Percentiles rank a stretch among this genome's conserved stretches.
Conservation (phyloP, 2,113 vertebrate species). For the Chaenogobius annularis region DNA sequence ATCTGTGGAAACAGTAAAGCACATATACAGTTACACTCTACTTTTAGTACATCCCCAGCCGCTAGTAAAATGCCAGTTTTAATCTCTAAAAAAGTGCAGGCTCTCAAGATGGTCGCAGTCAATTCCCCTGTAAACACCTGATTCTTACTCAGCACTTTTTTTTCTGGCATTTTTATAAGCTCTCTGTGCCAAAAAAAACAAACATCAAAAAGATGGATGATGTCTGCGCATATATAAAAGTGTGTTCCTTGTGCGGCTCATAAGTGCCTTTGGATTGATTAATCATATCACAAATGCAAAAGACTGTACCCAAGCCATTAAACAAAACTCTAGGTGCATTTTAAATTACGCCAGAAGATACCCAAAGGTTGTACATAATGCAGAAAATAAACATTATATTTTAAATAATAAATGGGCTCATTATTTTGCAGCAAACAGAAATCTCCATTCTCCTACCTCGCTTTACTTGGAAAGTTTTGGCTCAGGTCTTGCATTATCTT, state of each 20-base stretch:
- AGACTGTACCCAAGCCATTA: conserved; percentile 12
- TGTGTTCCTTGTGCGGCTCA: conserved; percentile 19
- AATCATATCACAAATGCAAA: conserved; percentile 29
- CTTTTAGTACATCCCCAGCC: conserved; percentile 66
- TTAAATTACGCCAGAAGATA: conserved; percentile 20
- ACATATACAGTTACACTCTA: conserved; percentile 73
- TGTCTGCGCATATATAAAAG: conserved; percentile 27
- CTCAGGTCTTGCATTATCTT: conserved; percentile 91
- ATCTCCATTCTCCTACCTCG: conserved; percentile 80
- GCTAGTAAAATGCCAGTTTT: conserved; percentile 72
- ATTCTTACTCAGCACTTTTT: conserved; percentile 72
- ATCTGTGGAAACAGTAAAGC: conserved; percentile 86
- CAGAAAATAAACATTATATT: background rate
- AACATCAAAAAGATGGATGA: conserved; percentile 46
- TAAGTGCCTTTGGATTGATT: conserved; percentile 10
- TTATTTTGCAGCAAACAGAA: conserved; percentile 17
- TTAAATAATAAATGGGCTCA: conserved; percentile 18
- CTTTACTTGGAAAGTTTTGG: conserved; percentile 95
- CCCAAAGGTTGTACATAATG: background rate
- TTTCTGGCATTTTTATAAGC: conserved; percentile 47
- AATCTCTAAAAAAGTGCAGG: conserved; percentile 71
- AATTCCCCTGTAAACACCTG: conserved; percentile 66
- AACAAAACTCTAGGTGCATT: conserved; percentile 26
- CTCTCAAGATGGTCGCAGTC: conserved; percentile 62
- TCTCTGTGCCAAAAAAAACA: conserved; percentile 45